phyloP scores from a whole-genome alignment of 1,140 invertebrate genomes.

The Polypedilum vanderplanki region DNA sequence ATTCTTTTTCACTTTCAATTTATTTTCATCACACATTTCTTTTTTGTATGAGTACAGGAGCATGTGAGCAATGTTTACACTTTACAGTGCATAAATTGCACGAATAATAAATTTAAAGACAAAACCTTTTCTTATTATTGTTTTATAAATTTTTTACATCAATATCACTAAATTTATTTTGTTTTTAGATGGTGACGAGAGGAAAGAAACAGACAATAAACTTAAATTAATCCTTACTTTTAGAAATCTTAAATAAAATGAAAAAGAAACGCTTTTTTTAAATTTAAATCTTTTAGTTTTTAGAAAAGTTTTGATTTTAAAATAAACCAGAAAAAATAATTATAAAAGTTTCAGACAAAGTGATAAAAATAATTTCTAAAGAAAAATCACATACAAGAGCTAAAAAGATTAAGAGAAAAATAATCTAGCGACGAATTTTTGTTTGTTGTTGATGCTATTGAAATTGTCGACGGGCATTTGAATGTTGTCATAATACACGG shows the following conservation, averaged over 20 bases:
- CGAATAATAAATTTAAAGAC: constrained; percentile 14
- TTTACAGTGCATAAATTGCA: constrained; percentile 6
- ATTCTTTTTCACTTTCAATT: background rate
- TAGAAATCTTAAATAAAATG: background rate
- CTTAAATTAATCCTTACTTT: too few relatives aligned
- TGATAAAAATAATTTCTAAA: too few relatives aligned
- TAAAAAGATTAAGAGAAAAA: too few relatives aligned
- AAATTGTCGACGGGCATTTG: constrained; percentile 11
- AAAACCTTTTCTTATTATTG: background rate
- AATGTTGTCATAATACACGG: constrained; percentile 13
- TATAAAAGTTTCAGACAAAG: too few relatives aligned
- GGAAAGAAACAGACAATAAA: too few relatives aligned
- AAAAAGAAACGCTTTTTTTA: too few relatives aligned
- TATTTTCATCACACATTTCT: background rate
- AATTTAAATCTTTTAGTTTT: too few relatives aligned
- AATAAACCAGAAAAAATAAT: too few relatives aligned
- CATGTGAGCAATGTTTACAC: too few relatives aligned
- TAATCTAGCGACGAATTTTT: too few relatives aligned
- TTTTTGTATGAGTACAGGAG: background rate
- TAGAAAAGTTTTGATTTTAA: too few relatives aligned
- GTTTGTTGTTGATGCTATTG: background rate
- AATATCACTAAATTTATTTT: background rate
- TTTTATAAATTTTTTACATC: background rate
- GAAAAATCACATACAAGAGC: too few relatives aligned
- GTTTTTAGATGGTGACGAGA: background rate